These are phyloP conservation scores for Rousettus madagascariensis DNA, from an alignment of 2,797 vertebrate species.

Conservation along the genomic window DNA sequence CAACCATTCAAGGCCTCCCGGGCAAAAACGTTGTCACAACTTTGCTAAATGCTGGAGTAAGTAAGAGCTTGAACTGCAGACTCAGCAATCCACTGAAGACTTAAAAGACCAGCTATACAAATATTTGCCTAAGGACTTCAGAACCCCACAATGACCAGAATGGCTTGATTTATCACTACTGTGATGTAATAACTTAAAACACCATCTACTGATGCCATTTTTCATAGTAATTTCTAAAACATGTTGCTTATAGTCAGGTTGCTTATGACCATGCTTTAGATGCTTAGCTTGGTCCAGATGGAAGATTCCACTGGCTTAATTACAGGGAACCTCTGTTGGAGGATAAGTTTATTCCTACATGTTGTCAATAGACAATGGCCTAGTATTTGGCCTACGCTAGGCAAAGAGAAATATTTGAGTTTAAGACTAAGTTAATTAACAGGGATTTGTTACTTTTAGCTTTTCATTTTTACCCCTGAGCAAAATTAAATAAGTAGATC, in stretches of 20 bases:
- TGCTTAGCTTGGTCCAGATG: slow-evolving; percentile 41
- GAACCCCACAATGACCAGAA: slow-evolving; percentile 18
- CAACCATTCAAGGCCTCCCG: slow-evolving; percentile 96
- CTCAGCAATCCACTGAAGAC: background rate
- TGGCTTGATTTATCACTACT: slow-evolving; percentile 36
- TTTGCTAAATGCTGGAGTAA: slow-evolving; percentile 95
- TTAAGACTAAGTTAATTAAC: slow-evolving; percentile 50
- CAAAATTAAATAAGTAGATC: background rate
- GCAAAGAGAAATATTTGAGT: slow-evolving; percentile 45
- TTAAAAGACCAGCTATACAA: slow-evolving; percentile 46
- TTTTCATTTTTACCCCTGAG: slow-evolving; percentile 30
- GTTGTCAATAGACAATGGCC: background rate
- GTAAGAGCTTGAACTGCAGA: slow-evolving; percentile 72
- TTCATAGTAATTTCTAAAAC: slow-evolving; percentile 57
- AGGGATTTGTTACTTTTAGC: slow-evolving; percentile 27
- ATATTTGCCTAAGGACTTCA: slow-evolving; percentile 54
- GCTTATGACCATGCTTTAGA: slow-evolving; percentile 26
- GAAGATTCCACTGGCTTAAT: slow-evolving; percentile 18
- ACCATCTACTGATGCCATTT: slow-evolving; percentile 43
- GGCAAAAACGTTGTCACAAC: slow-evolving; percentile 99
- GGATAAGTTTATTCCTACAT: slow-evolving; percentile 40
- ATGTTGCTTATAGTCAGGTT: background rate
- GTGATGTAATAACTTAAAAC: slow-evolving; percentile 38
- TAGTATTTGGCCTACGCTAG: slow-evolving; percentile 23
- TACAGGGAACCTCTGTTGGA: background rate